Evolutionary conservation across 1,140 invertebrate species (phyloP).

Genomic region (Drosophila repleta): DNA sequence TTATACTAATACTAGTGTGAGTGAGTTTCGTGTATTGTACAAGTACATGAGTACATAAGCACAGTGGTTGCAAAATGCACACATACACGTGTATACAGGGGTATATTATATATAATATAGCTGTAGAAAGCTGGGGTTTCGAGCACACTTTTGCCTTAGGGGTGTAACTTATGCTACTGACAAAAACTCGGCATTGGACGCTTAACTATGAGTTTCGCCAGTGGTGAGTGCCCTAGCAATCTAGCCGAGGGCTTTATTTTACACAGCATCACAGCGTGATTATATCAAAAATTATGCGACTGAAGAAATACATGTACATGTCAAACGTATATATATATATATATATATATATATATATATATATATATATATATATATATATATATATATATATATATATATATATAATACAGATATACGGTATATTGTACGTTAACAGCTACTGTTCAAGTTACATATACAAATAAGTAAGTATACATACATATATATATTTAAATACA

Average conservation of each 20-base stretch:
- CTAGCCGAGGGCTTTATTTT: constrained; percentile 61
- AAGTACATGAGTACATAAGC: constrained; percentile 35
- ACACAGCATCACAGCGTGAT: constrained; percentile 52
- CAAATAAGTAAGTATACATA: no score
- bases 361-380: background rate
- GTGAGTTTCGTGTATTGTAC: constrained; percentile 19
- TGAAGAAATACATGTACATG: background rate
- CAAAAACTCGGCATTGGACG: constrained; percentile 73
- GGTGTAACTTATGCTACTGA: constrained; percentile 81
- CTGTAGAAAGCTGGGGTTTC: constrained; percentile 70
- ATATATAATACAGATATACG: no score
- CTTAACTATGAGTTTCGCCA: constrained; percentile 59
- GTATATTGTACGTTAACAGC: no score
- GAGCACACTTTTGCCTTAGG: constrained; percentile 69
- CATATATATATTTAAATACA: background rate
- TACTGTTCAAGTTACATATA: no score
- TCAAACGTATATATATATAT: constrained; percentile 12
- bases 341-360: background rate
- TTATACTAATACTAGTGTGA: constrained; percentile 22
- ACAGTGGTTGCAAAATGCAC: constrained; percentile 35
- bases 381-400: no score
- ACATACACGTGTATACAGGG: background rate
- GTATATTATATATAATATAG: constrained; percentile 4
- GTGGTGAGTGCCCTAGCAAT: constrained; percentile 70
- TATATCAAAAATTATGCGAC: constrained; percentile 42